Conservation (phyloP, 2,888 invertebrate species). For the Ophion obscuratus region DNA sequence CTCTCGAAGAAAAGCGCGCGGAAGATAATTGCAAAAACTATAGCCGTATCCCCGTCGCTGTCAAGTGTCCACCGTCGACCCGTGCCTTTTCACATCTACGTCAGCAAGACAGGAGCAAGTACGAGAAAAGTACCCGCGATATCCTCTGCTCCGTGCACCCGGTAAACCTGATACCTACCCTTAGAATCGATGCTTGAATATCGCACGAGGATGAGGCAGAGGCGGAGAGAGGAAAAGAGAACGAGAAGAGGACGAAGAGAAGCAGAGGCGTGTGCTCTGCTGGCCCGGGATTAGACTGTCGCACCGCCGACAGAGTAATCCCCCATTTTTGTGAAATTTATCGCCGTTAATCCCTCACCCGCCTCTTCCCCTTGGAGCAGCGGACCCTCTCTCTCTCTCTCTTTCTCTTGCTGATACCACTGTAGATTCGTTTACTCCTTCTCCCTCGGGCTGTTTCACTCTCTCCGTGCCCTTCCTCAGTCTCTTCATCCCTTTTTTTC, state of each 20-base stretch:
- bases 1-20: conserved; percentile 34
- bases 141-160: conserved; percentile 45
- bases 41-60: conserved; percentile 53
- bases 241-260: conserved; percentile 59
- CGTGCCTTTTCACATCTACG: conserved; percentile 28
- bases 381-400: conserved; percentile 69
- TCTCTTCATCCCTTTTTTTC: conserved; percentile 66
- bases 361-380: conserved; percentile 71
- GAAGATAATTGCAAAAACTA: conserved; percentile 81
- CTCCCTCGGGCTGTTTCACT: conserved; percentile 39
- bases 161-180: conserved; percentile 59
- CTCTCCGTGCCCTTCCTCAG: conserved; percentile 51
- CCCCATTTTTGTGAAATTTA: conserved; percentile 84
- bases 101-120: conserved; percentile 29
- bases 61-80: conserved; percentile 44
- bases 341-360: conserved; percentile 84
- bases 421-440: conserved; percentile 66
- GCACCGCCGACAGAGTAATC: conserved; percentile 83
- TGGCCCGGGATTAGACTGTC: conserved; percentile 83
- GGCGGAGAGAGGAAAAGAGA: conserved; percentile 57
- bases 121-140: conserved; percentile 46
- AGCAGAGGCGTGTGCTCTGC: conserved; percentile 70
- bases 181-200: conserved; percentile 48
- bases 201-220: conserved; percentile 56
- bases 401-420: conserved; percentile 61